Base-by-base conservation (phyloP, 1,140 invertebrate genomes). In the Octopus sinensis region DNA sequence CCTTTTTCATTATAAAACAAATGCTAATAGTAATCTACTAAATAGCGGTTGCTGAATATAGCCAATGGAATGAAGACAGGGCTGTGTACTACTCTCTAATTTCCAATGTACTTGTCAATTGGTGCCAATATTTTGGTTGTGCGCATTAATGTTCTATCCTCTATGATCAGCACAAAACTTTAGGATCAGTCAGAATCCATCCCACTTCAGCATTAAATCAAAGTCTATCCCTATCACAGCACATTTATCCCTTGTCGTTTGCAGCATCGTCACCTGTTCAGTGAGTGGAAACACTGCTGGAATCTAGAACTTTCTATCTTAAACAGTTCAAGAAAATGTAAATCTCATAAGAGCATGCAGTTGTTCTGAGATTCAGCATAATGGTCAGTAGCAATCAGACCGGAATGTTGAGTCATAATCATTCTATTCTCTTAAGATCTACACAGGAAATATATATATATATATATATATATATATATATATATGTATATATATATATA, bases 221-320 rank as follows among this genome's bases (percentile, higher is more conserved):
- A 73, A 73, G 68, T 12, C 68, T 73, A 73, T 73, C 13, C 30
- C 68, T 73, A 73, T 13, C 30, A 17, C 68, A 73, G 68, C 13
- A 73, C 68, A 73, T 23, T 73, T 73, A 73, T 73, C 68, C 9
- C 68, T 73, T 73, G 68, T 73, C 68, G 68, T 73, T 73, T 73
- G 68, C 68, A 73, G 68, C 68, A 73, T 73, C 68, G 68, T 73
- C 68, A 73, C 68, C 68, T 12, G 13, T 6, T 73, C 68, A 73
- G 68, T 73, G 13, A 73, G 68, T 73, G 68, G 68, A 73, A 73
- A 73, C 30, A 43, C 68, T 73, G 68, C 9, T 6, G 13, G 7
- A 12, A 9, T 17, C 7, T 23, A 73, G 5, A 9, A 12, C 13
- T 4, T 17, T 17, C 7, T 13, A 9, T 13, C 13, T 9, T 12